Base-by-base conservation (phyloP, 2,797 vertebrate species). In the Ctenochaetus hawaiiensis region DNA sequence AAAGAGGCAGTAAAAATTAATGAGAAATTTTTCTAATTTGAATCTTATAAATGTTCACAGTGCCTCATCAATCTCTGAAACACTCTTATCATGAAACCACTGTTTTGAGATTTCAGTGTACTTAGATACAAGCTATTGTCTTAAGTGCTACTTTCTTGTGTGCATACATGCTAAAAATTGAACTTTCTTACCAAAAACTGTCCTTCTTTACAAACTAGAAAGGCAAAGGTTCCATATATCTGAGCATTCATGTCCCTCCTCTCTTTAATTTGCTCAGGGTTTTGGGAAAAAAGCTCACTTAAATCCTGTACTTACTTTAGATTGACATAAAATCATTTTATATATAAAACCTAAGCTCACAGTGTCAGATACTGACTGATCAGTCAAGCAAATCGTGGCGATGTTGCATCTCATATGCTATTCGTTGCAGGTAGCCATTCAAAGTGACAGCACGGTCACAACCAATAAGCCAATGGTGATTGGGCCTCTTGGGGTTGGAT, bases 381-480 rank as follows among this genome's bases (percentile, higher is more conserved):
- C 23, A 59, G 43, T 49, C 2, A 8, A 47, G 47, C 12, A 41
- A 57, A 54, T 34, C 34, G 8, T 77, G 57, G 49, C 56, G 60
- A 11, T n/a, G 51, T 49, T 83, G 52, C 34, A 48, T 75, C 49
- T 78, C 57, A 39, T 69, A 58, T 22, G 47, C 75, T 57, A 66
- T 67, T 67, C 34, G 72, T 81, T 78, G 78, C 84, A 81, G 78
- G 89, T 86, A 89, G 71, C 85, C 84, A 92, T 94, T 93, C 64
- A 85, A 91, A 92, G 90, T 93, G 92, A 91, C 93, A 93, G 92
- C 75, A 52, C 72, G 81, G 88, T 95, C 93, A 94, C 90, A 88
- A 89, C 83, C 91, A 95, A 93, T 94, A 92, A 94, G 84, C 83
- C 77, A 61, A 61, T 18, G 51, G 75, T 91, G 92, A 93, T 86